Base-by-base conservation (phyloP, 1,140 invertebrate genomes). In the Drosophila arizonae region DNA sequence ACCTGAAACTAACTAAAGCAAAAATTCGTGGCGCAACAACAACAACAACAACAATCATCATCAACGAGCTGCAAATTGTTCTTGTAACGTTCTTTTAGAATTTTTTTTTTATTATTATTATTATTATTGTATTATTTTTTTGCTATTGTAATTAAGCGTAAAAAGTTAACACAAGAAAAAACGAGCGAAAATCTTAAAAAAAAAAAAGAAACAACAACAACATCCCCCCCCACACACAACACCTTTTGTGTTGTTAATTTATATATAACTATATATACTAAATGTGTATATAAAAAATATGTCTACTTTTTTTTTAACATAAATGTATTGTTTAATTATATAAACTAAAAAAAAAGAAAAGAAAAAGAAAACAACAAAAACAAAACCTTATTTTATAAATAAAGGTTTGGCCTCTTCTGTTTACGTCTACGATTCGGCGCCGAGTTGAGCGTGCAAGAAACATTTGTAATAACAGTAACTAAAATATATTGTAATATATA, bases 321-420 rank as follows among this genome's bases (percentile, higher is more conserved):
- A 55, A 41, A 62, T 50, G 52, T 61, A 66, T 66, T 72, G 30
- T 43, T 50, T 69, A 61, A 61, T 48, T 61, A 21, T 51, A 52
- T 39, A 52, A 77, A 52, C 50, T 36, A 30, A 30, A 30, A 39
- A 11, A 11, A 11, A 17, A 17, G 17, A 17, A 57, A 56, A 1
- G 36, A 57, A 71, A 84, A 11, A 0, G 17, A 46, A 17, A 57
- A 56, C 5, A 50, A 11, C 4, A 46, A 46, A 17, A 57, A 56
- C 5, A 36, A 57, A 71, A 84, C 80, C 80, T 84, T 84, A 84
- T 84, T 84, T 84, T 84, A 84, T 84, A 84, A 84, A 84, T 84
- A 84, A 84, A 80, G 80, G 80, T 84, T 84, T 74, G 71, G 58
- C 51, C 60, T 56, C 51, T 65, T 58, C 36, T 17, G 54, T 54